Percentiles rank a stretch among this genome's conserved stretches.
phyloP scores from a whole-genome alignment of 2,113 vertebrate genomes.

The Calyptommatus sinebrachiatus region DNA sequence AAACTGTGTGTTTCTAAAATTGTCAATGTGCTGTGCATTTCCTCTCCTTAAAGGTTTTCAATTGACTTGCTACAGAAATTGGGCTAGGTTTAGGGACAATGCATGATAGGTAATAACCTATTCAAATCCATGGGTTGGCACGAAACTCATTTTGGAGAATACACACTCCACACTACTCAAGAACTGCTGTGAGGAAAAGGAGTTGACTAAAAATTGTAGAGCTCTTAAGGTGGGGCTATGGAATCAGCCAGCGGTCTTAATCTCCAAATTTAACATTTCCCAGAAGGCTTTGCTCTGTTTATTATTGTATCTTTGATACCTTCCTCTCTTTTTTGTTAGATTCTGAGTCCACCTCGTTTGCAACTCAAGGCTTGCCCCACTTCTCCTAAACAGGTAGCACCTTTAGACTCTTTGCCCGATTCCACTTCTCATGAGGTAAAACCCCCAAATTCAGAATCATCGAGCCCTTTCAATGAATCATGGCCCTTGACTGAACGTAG shows the following conservation, averaged over 20 bases:
- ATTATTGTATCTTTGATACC: neutral
- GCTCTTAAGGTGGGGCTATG: neutral
- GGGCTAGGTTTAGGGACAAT: neutral
- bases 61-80: neutral
- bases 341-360: slow-evolving; percentile 58
- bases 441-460: slow-evolving; percentile 32
- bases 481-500: slow-evolving; percentile 73
- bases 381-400: neutral
- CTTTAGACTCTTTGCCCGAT: slow-evolving; percentile 27
- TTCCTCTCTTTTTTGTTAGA: slow-evolving; percentile 52
- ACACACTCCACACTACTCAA: neutral
- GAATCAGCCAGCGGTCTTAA: neutral
- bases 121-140: neutral
- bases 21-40: neutral
- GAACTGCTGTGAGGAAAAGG: no score
- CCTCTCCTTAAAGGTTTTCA: neutral
- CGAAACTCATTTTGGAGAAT: neutral
- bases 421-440: neutral
- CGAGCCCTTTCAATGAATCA: slow-evolving; percentile 69
- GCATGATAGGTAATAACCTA: no score
- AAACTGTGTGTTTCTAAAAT: neutral
- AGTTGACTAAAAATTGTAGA: neutral
- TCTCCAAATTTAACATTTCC: neutral
- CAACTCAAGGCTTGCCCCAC: slow-evolving; percentile 25
- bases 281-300: neutral